These are phyloP conservation scores for Psophia crepitans DNA, from an alignment of 2,113 vertebrate genomes.

Conservation along the genomic window DNA sequence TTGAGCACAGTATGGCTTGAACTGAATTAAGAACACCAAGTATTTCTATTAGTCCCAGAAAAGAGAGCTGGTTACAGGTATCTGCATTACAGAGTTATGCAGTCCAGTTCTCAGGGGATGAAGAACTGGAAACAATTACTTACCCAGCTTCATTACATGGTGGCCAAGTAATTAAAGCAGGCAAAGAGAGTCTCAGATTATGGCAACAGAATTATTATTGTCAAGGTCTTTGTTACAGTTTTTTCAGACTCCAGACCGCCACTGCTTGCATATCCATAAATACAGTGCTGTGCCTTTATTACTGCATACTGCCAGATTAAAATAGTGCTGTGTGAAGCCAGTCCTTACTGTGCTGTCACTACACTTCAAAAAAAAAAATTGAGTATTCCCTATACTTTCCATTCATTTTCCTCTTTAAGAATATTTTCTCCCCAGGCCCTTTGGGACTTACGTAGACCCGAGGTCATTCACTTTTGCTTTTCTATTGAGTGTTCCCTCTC, in stretches of 20 bases:
- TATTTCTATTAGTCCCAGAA: background rate
- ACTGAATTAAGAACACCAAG: background rate
- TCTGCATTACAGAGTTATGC: background rate
- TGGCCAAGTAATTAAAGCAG: background rate
- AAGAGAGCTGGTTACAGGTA: background rate
- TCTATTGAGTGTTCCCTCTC: background rate
- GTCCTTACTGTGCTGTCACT: background rate
- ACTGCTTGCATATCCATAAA: background rate
- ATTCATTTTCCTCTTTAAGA: background rate
- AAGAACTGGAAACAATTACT: background rate
- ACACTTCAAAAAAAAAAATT: too few species aligned
- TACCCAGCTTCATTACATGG: background rate
- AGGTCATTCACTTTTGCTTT: background rate
- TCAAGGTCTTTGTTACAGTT: background rate
- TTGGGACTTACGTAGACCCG: background rate
- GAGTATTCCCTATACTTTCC: background rate
- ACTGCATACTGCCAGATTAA: background rate
- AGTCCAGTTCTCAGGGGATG: background rate
- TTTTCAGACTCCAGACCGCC: background rate
- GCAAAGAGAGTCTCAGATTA: background rate
- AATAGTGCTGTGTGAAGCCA: background rate
- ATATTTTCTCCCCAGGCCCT: background rate
- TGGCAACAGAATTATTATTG: background rate
- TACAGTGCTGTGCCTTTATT: background rate
- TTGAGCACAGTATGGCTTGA: background rate